A percentile compares a stretch with the other conserved stretches of the same genome.
phyloP scores from a whole-genome alignment of 2,888 invertebrate species.

The Noctua comes region DNA sequence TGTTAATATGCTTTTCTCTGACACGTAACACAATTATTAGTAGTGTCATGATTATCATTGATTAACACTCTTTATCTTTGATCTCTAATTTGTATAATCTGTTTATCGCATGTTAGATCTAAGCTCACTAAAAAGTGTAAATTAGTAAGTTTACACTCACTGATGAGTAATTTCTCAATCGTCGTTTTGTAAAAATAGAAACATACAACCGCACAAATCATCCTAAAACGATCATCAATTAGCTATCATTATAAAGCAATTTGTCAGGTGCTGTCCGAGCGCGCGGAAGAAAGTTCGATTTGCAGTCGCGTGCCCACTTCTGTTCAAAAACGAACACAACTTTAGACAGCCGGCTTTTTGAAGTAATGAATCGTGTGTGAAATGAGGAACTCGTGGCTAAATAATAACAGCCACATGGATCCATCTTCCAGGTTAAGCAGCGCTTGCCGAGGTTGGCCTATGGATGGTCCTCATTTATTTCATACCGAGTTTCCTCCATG shows the following conservation, averaged over 20 bases:
- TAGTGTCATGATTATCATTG: conserved; percentile 52
- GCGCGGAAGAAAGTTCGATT: conserved; percentile 76
- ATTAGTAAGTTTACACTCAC: conserved; percentile 43
- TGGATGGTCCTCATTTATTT: neutral
- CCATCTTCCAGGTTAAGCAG: neutral
- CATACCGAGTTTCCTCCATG: neutral
- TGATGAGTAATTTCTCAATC: conserved; percentile 55
- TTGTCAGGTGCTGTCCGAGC: conserved; percentile 76
- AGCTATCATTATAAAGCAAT: conserved; percentile 84
- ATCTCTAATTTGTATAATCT: conserved; percentile 60
- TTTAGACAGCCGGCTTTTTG: conserved; percentile 72
- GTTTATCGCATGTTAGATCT: conserved; percentile 54
- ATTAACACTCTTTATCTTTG: conserved; percentile 55
- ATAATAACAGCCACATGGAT: neutral
- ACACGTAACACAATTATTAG: conserved; percentile 33
- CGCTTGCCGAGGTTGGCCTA: neutral
- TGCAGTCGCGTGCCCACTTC: conserved; percentile 76
- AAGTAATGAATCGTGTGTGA: conserved; percentile 80
- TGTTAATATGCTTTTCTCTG: conserved; percentile 39
- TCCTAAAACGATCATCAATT: conserved; percentile 77
- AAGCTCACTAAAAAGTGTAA: conserved; percentile 33
- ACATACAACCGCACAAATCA: conserved; percentile 70
- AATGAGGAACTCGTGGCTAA: conserved; percentile 60
- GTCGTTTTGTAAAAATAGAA: conserved; percentile 58
- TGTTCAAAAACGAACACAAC: conserved; percentile 70